Percentiles rank a stretch among this genome's conserved stretches.
These are phyloP conservation scores for Leptinotarsa haldemani DNA, from an alignment of 2,888 invertebrate species.

Conservation along the genomic window DNA sequence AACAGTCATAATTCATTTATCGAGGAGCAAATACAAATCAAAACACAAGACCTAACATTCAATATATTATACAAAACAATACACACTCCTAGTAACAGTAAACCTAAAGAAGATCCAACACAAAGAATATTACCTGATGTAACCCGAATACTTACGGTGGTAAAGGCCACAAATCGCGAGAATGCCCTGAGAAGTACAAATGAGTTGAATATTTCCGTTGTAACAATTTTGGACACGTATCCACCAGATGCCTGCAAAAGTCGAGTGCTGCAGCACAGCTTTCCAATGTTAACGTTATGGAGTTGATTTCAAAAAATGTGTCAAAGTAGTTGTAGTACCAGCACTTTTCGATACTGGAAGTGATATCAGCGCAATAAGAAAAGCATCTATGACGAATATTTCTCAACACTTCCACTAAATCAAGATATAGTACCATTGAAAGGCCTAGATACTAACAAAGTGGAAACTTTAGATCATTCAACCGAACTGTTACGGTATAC, in stretches of 20 bases:
- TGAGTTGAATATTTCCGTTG: slow-evolving; percentile 43
- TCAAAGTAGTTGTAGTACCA: slow-evolving; percentile 29
- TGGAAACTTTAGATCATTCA: slow-evolving; percentile 38
- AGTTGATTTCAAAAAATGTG: slow-evolving; percentile 27
- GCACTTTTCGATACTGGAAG: slow-evolving; percentile 46
- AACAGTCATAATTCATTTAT: too few species aligned
- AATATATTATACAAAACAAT: background rate
- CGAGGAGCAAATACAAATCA: too few species aligned
- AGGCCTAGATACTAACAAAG: slow-evolving; percentile 38
- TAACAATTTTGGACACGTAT: background rate
- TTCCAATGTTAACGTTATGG: slow-evolving; percentile 26
- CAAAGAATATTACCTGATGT: too few species aligned
- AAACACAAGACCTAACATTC: too few species aligned
- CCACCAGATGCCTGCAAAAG: background rate
- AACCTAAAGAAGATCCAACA: too few species aligned
- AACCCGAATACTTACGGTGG: slow-evolving; percentile 32
- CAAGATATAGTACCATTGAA: slow-evolving; percentile 24
- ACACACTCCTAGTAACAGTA: background rate
- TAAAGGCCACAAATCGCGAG: slow-evolving; percentile 29
- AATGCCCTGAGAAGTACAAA: slow-evolving; percentile 37
- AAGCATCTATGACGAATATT: slow-evolving; percentile 35
- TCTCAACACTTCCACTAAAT: slow-evolving; percentile 27
- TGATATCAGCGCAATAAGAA: slow-evolving; percentile 37
- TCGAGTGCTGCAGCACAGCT: background rate
- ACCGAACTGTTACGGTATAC: slow-evolving; percentile 33